These are phyloP conservation scores for Allobates femoralis DNA, from an alignment of 2,797 vertebrate genomes.

Conservation along the genomic window DNA sequence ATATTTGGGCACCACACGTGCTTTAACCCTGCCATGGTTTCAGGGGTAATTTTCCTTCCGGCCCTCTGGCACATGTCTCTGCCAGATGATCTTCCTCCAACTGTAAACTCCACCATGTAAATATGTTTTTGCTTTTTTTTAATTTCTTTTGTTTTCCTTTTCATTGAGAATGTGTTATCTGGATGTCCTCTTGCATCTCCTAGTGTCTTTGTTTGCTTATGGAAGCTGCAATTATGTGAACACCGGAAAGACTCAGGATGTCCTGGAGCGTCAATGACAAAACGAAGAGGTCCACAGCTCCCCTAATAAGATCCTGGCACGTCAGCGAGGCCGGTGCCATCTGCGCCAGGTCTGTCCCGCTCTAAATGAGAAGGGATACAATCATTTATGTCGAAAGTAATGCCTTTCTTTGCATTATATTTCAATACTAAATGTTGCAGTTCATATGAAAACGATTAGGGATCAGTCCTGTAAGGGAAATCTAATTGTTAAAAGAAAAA, in stretches of 20 bases:
- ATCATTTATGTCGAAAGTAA: too few relatives aligned
- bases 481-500: not conserved
- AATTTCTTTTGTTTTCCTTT: not conserved
- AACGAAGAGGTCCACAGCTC: not conserved
- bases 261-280: slow-evolving; percentile 1
- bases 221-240: not conserved
- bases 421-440: not conserved
- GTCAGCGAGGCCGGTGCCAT: not conserved
- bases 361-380: too few relatives aligned
- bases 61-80: not conserved
- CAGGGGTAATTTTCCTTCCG: not conserved
- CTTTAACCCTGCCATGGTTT: not conserved
- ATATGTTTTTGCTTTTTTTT: slow-evolving; percentile 1
- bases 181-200: not conserved
- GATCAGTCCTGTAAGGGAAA: not conserved
- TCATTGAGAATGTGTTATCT: not conserved
- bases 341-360: too few relatives aligned
- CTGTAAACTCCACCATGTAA: not conserved
- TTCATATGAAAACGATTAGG: not conserved
- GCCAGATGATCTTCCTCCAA: slow-evolving; percentile 1
- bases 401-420: too few relatives aligned
- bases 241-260: slow-evolving; percentile 14
- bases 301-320: not conserved
- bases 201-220: not conserved
- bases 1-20: not conserved